These are phyloP conservation scores for Ceyx cyanopectus DNA, from an alignment of 2,113 vertebrate species.

Conservation along the genomic window DNA sequence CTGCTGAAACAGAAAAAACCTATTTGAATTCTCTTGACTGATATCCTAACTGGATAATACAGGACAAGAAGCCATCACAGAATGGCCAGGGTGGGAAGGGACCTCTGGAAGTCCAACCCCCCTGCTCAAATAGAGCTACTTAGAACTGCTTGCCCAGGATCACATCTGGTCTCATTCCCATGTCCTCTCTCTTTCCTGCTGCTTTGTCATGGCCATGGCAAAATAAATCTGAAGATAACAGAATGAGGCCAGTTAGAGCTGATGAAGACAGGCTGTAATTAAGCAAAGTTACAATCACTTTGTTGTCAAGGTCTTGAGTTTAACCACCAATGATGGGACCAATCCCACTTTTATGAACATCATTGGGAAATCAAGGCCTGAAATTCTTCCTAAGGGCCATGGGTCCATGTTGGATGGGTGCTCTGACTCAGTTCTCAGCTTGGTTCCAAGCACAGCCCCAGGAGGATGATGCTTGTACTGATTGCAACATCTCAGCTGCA, in stretches of 20 bases:
- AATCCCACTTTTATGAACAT: constrained; percentile 25
- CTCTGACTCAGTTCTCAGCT: constrained; percentile 35
- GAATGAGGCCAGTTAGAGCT: not conserved
- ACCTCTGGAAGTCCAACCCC: too few species aligned
- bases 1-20: not conserved
- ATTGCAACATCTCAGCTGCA: constrained; percentile 15
- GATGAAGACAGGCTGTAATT: not conserved
- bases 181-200: not conserved
- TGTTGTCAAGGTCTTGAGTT: not conserved
- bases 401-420: not conserved
- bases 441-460: not conserved
- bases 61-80: too few species aligned
- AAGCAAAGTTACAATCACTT: not conserved
- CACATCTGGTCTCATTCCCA: not conserved
- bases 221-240: not conserved
- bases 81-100: too few species aligned
- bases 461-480: not conserved
- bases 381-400: not conserved
- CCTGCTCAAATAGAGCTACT: too few species aligned
- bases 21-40: not conserved
- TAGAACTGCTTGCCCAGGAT: too few species aligned
- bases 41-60: not conserved
- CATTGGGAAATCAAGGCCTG: constrained; percentile 23
- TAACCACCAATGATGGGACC: not conserved
- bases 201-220: not conserved